These are phyloP conservation scores for Penaeus vannamei DNA, from an alignment of 1,140 invertebrate genomes.

Conservation along the genomic window DNA sequence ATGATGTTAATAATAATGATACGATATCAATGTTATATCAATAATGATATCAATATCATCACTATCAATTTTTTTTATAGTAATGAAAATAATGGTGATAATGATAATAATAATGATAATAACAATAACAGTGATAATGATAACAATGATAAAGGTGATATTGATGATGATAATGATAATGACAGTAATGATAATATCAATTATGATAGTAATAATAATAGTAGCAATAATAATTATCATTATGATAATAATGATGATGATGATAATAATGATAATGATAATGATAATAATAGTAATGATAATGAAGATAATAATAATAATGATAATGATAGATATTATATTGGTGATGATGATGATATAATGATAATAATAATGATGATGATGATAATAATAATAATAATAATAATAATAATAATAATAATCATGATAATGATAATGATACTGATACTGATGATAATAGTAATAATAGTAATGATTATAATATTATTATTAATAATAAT, in stretches of 20 bases:
- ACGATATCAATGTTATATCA: neutral
- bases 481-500: neutral
- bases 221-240: neutral
- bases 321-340: neutral
- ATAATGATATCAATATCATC: neutral
- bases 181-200: neutral
- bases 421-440: neutral
- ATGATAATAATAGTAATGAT: neutral
- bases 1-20: no score
- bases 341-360: neutral
- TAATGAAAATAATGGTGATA: no score
- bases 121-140: slow-evolving; percentile 12
- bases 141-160: neutral
- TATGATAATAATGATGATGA: neutral
- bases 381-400: slow-evolving; percentile 16
- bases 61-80: neutral
- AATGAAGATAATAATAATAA: neutral
- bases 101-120: slow-evolving; percentile 16
- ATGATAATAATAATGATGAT: no score
- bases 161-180: neutral
- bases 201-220: neutral
- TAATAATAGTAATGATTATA: neutral
- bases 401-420: slow-evolving; percentile 3
- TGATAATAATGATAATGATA: slow-evolving; percentile 1
- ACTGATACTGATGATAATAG: neutral